These are phyloP conservation scores for Urocolius indicus DNA, from an alignment of 2,113 vertebrate genomes.

Conservation along the genomic window DNA sequence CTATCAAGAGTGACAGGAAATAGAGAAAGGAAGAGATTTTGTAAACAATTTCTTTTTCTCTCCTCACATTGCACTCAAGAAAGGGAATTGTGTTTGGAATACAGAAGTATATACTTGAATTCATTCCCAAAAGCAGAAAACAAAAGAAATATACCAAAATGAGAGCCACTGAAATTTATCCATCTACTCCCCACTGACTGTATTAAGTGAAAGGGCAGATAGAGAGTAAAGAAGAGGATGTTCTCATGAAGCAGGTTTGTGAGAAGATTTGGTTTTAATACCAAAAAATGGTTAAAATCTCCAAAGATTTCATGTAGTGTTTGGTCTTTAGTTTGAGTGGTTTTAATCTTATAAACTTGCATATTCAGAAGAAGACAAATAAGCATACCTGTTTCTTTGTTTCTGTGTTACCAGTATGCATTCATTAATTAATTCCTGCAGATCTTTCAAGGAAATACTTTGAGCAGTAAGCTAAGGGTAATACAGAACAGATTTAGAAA, in stretches of 20 bases:
- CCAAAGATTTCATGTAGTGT: not conserved
- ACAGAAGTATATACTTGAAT: not conserved
- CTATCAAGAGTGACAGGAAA: not conserved
- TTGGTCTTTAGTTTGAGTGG: not conserved
- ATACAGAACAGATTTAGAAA: not conserved
- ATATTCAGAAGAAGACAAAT: not conserved
- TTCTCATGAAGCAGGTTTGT: not conserved
- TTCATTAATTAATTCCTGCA: not conserved
- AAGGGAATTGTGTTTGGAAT: not conserved
- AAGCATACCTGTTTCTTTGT: not conserved
- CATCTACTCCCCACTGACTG: not conserved
- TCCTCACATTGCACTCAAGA: not conserved
- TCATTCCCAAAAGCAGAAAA: not conserved
- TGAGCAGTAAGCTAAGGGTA: not conserved
- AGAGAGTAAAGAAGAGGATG: not conserved
- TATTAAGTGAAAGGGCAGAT: not conserved
- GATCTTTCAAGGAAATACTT: not conserved
- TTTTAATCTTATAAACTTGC: not conserved
- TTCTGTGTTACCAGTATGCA: not conserved
- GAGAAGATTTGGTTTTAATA: not conserved
- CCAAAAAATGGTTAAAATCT: not conserved
- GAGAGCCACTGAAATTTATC: not conserved
- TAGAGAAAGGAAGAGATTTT: not conserved
- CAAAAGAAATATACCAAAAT: not conserved
- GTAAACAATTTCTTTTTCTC: not conserved